Base-by-base conservation (phyloP, 2,888 invertebrate species). In the Thera obeliscata region DNA sequence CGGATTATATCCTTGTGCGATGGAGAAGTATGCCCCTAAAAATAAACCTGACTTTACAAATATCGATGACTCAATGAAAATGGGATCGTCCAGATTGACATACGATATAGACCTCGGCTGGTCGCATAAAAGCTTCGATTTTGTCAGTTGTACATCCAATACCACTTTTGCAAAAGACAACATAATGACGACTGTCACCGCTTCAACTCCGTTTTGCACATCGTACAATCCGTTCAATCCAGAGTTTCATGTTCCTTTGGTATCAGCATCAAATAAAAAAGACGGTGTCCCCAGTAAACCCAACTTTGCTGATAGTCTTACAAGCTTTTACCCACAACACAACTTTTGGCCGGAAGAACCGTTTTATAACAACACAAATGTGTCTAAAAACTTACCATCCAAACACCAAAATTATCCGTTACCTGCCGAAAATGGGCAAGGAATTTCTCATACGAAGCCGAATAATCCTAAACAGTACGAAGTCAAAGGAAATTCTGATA, bases 101-200 rank as follows among this genome's bases (percentile, higher is more conserved):
- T 93, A 93, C 67, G 93, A 93, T 70, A 93, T 93, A 73, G 93
- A 93, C 72, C 83, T 93, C 55, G 93, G 93, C 11, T 93, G 93
- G 93, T 92, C 93, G 0, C 93, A 93, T 73, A 93, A 93, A 82
- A 85, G 92, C 46, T 89, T 93, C 58, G 93, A 93, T 77, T 93
- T 93, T 70, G 90, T 91, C 1, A 91, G 87, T 68, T 88, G 89
- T 68, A 87, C 90, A 33, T 90, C 90, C 49, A 83, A 78, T 63
- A 69, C 88, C 1, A 87, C 87, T 1, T 89, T 90, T 71, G 87
- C 80, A 67, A 93, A 93, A 76, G 93, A 93, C 60, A 89, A 82
- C 62, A 86, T 57, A 35, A 58, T 92, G 68, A 87, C 91, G 1
- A 87, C 87, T 49, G 84, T 79, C 12, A 67, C 75, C 6, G 68